Conservation (phyloP, 2,888 invertebrate species). For the Margaritifera margaritifera region DNA sequence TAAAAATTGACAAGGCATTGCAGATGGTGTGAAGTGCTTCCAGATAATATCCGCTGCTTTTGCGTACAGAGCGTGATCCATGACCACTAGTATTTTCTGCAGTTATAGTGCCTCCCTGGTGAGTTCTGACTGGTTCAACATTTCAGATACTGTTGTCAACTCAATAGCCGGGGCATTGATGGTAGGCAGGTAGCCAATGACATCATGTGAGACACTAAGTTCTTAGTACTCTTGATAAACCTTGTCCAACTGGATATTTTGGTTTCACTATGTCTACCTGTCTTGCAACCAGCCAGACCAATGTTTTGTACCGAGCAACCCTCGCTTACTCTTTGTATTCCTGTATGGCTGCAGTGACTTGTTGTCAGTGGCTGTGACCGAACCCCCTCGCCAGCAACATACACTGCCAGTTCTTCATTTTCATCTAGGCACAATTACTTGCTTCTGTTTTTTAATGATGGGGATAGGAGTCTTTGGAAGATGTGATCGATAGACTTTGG, state of each 20-base stretch:
- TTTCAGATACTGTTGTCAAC: background rate
- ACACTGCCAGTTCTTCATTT: background rate
- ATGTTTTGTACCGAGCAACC: too few relatives aligned
- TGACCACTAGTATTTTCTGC: too few relatives aligned
- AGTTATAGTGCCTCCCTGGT: background rate
- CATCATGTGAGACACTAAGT: background rate
- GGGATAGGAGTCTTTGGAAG: background rate
- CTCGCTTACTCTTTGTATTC: too few relatives aligned
- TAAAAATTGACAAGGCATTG: too few relatives aligned
- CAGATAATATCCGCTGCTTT: too few relatives aligned
- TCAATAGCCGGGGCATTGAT: too few relatives aligned
- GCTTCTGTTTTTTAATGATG: background rate
- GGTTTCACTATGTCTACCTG: background rate
- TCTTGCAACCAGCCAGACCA: too few relatives aligned
- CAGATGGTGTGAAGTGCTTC: too few relatives aligned
- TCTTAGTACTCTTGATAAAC: background rate
- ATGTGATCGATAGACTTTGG: background rate
- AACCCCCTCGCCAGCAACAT: background rate
- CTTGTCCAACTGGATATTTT: background rate
- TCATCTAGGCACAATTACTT: background rate
- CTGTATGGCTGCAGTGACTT: background rate
- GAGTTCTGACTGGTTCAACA: background rate
- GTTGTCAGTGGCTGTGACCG: background rate
- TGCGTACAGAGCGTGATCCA: too few relatives aligned
- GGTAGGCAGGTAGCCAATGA: slow-evolving; percentile 11